Evolutionary conservation across 2,113 vertebrate species (phyloP), one percentile per base, ranked within the genome.

Genomic region (Pelodiscus sinensis): DNA sequence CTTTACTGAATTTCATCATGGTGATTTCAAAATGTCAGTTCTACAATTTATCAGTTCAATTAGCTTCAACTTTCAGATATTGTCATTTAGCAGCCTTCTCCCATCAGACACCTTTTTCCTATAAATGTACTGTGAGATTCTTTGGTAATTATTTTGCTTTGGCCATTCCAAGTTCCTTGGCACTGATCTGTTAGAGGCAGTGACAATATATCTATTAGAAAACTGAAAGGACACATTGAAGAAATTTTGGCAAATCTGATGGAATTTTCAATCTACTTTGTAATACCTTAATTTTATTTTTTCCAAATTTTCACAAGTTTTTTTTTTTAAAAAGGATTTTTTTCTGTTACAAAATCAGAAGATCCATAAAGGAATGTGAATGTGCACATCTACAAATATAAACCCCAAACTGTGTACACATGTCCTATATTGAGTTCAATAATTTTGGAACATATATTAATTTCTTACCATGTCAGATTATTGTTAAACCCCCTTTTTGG

Each of bases 341-440:
- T 87, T 51, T 55, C 4, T 10, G 0, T 79, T 71, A 71, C 15
- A 21, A 68, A 60, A n/a, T 9, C 81, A 55, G 50, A 62, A 51
- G 25, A 24, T 1, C 3, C 87, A 14, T 21, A 65, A 3, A 27
- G 58, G 29, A 55, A 0, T 27, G 24, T 68, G 9, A 85, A 81
- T 19, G 10, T 1, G 12, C 8, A 25, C 27, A 24, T 56, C 68
- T 87, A 24, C 38, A 82, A 92, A 88, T 13, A 87, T 19, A 31
- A 86, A 16, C 50, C 12, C 60, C 29, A 10, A 54, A 57, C 2
- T 2, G 2, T 1, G 2, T 50, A 27, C 12, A 50, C 21, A 31
- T 3, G 79, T 27, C 13, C 73, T 50, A 5, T 87, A 31, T 38
- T 38, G 21, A 89, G 87, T 16, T 3, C 81, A 68, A 18, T 82